Evolutionary conservation across 2,888 invertebrate species (phyloP).

Genomic region (Mythimna loreyi): DNA sequence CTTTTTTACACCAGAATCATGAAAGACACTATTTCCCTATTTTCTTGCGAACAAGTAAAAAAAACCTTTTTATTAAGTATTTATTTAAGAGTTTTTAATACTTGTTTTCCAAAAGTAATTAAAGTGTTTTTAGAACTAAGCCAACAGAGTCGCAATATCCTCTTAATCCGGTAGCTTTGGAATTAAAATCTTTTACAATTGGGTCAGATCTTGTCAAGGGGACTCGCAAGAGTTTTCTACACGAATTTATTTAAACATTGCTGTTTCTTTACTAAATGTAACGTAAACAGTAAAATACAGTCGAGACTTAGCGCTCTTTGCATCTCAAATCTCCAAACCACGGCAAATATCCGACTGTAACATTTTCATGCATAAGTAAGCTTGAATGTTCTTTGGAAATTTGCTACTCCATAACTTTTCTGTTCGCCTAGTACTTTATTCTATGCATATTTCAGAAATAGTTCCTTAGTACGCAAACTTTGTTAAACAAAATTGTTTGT

Average conservation of each 20-base stretch:
- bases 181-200: conserved; percentile 55
- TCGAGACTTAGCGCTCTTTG: background rate
- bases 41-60: background rate
- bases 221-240: conserved; percentile 19
- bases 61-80: background rate
- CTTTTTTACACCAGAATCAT: no score
- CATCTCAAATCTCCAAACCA: conserved; percentile 1
- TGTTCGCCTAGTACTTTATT: conserved; percentile 10
- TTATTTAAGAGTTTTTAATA: background rate
- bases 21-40: no score
- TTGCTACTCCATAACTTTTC: conserved; percentile 21
- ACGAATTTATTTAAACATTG: conserved; percentile 37
- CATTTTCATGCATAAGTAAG: conserved; percentile 26
- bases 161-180: conserved; percentile 22
- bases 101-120: background rate
- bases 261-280: conserved; percentile 35
- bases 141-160: conserved; percentile 22
- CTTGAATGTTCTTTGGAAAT: conserved; percentile 34
- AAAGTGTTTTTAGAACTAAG: conserved; percentile 22
- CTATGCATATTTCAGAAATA: conserved; percentile 6
- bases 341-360: conserved; percentile 5
- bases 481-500: background rate
- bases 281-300: conserved; percentile 6
- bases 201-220: conserved; percentile 51
- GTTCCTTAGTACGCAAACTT: background rate